These are phyloP conservation scores for Rhynchomys soricoides DNA, from an alignment of 2,113 vertebrate species.

Conservation along the genomic window DNA sequence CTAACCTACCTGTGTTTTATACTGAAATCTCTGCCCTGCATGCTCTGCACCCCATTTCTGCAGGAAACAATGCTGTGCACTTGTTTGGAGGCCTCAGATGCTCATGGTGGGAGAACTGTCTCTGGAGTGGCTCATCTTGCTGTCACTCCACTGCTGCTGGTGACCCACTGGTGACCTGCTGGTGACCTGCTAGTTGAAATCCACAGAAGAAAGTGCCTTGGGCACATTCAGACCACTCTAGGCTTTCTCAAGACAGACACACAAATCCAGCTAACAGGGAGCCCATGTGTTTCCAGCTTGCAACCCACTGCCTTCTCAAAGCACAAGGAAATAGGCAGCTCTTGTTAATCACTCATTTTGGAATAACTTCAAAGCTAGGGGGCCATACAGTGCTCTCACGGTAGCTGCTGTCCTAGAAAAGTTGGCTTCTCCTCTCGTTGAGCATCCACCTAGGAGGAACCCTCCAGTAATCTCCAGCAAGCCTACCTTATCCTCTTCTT, in stretches of 20 bases:
- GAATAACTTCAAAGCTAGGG: conserved; percentile 24
- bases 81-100: neutral
- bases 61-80: neutral
- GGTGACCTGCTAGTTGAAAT: neutral
- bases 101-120: neutral
- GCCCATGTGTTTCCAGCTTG: neutral
- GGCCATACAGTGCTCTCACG: neutral
- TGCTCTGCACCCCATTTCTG: neutral
- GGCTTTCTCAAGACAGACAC: neutral
- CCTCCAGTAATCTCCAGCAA: neutral
- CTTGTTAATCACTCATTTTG: neutral
- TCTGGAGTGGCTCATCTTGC: neutral
- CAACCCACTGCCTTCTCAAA: neutral
- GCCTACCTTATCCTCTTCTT: neutral
- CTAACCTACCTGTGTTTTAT: neutral
- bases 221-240: neutral
- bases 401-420: neutral
- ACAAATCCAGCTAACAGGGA: neutral
- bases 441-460: neutral
- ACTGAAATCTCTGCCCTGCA: neutral
- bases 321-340: neutral
- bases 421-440: neutral
- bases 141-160: neutral
- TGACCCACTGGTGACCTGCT: neutral
- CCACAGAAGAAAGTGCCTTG: neutral